Percentiles rank a stretch among this genome's conserved stretches.
These are phyloP conservation scores for Tetrao urogallus DNA, from an alignment of 2,113 vertebrate genomes.

Conservation along the genomic window DNA sequence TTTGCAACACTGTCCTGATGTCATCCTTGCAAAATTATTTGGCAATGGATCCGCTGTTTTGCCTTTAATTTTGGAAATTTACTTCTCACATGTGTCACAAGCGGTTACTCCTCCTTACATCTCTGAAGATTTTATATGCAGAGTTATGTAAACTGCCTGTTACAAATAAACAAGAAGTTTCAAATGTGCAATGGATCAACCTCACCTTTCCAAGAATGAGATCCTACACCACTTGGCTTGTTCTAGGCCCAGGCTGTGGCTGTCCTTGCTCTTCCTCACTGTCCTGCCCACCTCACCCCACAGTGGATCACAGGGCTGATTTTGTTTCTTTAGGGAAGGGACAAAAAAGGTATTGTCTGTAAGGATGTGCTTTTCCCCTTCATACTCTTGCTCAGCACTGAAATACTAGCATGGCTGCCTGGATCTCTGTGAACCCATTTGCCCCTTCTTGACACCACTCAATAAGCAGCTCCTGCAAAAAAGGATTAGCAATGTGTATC, in stretches of 20 bases:
- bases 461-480: background rate
- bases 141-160: background rate
- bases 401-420: background rate
- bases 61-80: background rate
- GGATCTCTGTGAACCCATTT: background rate
- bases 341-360: accelerated
- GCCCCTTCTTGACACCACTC: background rate
- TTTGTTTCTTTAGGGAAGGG: background rate
- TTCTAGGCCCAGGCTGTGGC: background rate
- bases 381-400: accelerated
- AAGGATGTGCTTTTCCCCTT: background rate
- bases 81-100: background rate
- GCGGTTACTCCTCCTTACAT: background rate
- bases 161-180: background rate
- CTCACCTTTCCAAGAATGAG: background rate
- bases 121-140: background rate
- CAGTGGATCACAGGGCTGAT: no score
- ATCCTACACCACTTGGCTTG: background rate
- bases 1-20: conserved; percentile 12
- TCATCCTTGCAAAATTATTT: conserved; percentile 41
- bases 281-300: background rate
- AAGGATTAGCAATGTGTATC: background rate
- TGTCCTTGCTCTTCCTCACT: accelerated
- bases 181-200: background rate
- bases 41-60: background rate